Evolutionary conservation across 2,113 vertebrate genomes (phyloP).

Genomic region (Ictidomys tridecemlineatus): DNA sequence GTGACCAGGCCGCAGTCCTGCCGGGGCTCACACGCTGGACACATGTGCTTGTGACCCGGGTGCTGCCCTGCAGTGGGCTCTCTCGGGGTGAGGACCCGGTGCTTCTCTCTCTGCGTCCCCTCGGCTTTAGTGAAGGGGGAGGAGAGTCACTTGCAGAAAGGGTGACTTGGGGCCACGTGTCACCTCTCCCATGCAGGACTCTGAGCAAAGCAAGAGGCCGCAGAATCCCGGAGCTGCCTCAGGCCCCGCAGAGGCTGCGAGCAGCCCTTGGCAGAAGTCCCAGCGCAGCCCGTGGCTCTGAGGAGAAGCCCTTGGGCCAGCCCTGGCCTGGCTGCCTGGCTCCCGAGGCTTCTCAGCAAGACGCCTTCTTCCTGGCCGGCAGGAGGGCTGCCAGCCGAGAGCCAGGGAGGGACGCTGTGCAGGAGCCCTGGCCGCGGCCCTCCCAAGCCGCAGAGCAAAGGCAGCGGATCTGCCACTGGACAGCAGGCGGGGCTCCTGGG

Average conservation of each 20-base stretch:
- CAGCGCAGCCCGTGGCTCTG: too few species aligned
- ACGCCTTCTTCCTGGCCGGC: too few species aligned
- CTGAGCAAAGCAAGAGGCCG: too few species aligned
- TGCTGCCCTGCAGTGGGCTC: background rate
- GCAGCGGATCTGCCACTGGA: background rate
- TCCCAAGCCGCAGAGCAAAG: background rate
- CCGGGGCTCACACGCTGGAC: background rate
- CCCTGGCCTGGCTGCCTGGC: background rate
- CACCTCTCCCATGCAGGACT: too few species aligned
- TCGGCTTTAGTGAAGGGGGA: background rate
- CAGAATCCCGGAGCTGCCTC: too few species aligned
- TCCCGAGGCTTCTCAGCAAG: background rate
- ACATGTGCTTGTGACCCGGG: accelerated
- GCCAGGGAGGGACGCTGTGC: background rate
- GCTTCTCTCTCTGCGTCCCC: background rate
- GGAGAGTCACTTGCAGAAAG: background rate
- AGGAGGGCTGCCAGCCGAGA: background rate
- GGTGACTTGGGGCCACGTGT: too few species aligned
- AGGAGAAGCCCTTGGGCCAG: background rate
- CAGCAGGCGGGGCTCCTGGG: background rate
- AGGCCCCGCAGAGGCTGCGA: too few species aligned
- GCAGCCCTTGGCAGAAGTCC: too few species aligned
- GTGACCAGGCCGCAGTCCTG: background rate
- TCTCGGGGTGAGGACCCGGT: background rate
- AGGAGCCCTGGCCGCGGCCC: background rate